Evolutionary conservation across 2,888 invertebrate genomes (phyloP).

Genomic region (Caenorhabditis macrosperma): DNA sequence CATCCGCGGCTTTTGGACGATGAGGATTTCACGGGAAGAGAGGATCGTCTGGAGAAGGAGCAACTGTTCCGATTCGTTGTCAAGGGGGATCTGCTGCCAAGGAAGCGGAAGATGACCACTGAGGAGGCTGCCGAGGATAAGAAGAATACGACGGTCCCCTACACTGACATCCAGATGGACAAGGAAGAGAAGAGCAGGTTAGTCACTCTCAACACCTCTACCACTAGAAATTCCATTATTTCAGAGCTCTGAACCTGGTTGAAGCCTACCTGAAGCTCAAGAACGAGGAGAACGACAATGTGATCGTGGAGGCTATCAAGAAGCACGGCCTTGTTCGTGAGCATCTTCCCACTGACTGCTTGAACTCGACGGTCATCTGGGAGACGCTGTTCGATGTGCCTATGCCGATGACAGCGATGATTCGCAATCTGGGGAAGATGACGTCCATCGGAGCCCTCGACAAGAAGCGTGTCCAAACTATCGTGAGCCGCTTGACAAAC

Average conservation of each 20-base stretch:
- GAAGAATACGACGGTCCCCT: slow-evolving; percentile 3
- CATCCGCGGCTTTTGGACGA: slow-evolving; percentile 66
- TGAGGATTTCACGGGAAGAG: background rate
- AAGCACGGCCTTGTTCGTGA: slow-evolving; percentile 83
- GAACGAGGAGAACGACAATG: slow-evolving; percentile 54
- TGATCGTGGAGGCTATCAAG: slow-evolving; percentile 60
- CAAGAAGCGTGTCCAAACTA: slow-evolving; percentile 63
- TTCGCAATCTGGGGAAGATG: slow-evolving; percentile 81
- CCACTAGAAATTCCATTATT: background rate
- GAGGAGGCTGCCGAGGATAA: slow-evolving; percentile 9
- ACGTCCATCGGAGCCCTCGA: slow-evolving; percentile 78
- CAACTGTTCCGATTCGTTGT: slow-evolving; percentile 73
- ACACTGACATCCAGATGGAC: slow-evolving; percentile 58
- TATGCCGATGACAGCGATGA: slow-evolving; percentile 81
- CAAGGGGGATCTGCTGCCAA: slow-evolving; percentile 55
- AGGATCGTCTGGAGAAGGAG: slow-evolving; percentile 67
- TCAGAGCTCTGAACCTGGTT: slow-evolving; percentile 67
- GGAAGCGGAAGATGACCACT: slow-evolving; percentile 13
- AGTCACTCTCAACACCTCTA: slow-evolving; percentile 33
- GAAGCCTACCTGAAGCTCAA: slow-evolving; percentile 62
- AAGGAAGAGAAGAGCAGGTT: slow-evolving; percentile 61
- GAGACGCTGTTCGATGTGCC: slow-evolving; percentile 77
- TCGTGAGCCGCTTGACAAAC: slow-evolving; percentile 74
- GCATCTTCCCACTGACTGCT: slow-evolving; percentile 85
- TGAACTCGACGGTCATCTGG: slow-evolving; percentile 82